Evolutionary conservation across 2,888 invertebrate genomes (phyloP), one percentile per base, ranked within the genome.

Genomic region (Rhodophaea formosa): DNA sequence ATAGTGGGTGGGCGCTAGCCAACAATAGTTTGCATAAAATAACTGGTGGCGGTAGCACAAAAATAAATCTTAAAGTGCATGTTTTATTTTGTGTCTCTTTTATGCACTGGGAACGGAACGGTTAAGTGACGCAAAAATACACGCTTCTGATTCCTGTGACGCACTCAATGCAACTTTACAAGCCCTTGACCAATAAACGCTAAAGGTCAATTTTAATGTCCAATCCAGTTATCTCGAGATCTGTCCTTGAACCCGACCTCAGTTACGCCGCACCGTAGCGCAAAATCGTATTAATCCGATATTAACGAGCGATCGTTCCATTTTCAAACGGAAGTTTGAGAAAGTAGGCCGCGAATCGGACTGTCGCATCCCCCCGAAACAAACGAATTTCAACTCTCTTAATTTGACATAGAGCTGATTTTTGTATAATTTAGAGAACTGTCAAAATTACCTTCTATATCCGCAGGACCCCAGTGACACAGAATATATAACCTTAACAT

Each of bases 231-330:
- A 51, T 51, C 60, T 45, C 16, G 7, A 56, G 58, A 58, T 15
- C 1, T 39, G 53, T 58, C 58, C 39, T 32, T 43, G 10, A 1
- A 44, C 10, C 44, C 30, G 8, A 10, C 23, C 14, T 44, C 43
- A 29, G 3, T 15, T 5, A 14, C 0, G 1, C 53, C 17, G 5
- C n/a, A 23, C 30, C 23, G 23, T 23, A 8, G 65, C 75, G 69
- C 73, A 79, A 80, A 79, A 77, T 80, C 80, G 70, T 71, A 76
- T 79, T 77, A 79, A 71, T 72, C 76, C 75, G 77, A 77, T 72
- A 77, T 75, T 74, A 78, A 79, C 79, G 67, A 79, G 59, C 66
- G 70, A 67, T 71, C 71, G 82, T 65, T 80, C 83, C 70, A 73
- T 65, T 74, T 82, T 68, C 70, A 64, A 73, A 67, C 82, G 83